Evolutionary conservation across 2,888 invertebrate species (phyloP).

Genomic region (Rotaria sp.): DNA sequence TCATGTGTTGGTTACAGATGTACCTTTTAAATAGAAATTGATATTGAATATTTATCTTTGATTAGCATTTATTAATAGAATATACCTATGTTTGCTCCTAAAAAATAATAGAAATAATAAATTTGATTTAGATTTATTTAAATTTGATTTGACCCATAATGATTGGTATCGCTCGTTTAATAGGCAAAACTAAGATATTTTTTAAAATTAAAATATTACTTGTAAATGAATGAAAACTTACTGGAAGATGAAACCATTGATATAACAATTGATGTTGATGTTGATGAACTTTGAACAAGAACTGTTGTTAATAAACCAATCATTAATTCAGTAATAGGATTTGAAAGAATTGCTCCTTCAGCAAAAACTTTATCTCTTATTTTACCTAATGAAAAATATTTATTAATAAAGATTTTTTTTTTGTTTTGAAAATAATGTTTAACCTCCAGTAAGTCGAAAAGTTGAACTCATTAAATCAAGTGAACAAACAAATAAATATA

Average conservation of each 20-base stretch:
- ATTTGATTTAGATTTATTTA: too few species aligned
- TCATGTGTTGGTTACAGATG: slow-evolving; percentile 51
- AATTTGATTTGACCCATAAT: too few species aligned
- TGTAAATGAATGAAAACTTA: slow-evolving; percentile 44
- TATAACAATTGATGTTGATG: slow-evolving; percentile 56
- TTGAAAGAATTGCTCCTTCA: slow-evolving; percentile 55
- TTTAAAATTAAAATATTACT: too few species aligned
- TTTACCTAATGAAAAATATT: slow-evolving; percentile 9
- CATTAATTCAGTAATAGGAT: slow-evolving; percentile 60
- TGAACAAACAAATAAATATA: slow-evolving; percentile 37
- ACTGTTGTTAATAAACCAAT: slow-evolving; percentile 60
- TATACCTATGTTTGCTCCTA: slow-evolving; percentile 50
- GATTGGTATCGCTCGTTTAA: too few species aligned
- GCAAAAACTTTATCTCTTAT: slow-evolving; percentile 54
- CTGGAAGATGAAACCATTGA: slow-evolving; percentile 53
- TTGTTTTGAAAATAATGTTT: neutral
- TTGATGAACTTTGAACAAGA: slow-evolving; percentile 59
- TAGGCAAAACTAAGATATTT: too few species aligned
- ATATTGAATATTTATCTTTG: slow-evolving; percentile 42
- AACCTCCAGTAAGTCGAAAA: slow-evolving; percentile 38
- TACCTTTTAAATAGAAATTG: slow-evolving; percentile 45
- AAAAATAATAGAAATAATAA: too few species aligned
- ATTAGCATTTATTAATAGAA: slow-evolving; percentile 42
- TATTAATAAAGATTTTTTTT: neutral
- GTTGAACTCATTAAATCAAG: slow-evolving; percentile 37